Conservation (phyloP, 2,113 vertebrate genomes). For the Diphyllodes magnificus region DNA sequence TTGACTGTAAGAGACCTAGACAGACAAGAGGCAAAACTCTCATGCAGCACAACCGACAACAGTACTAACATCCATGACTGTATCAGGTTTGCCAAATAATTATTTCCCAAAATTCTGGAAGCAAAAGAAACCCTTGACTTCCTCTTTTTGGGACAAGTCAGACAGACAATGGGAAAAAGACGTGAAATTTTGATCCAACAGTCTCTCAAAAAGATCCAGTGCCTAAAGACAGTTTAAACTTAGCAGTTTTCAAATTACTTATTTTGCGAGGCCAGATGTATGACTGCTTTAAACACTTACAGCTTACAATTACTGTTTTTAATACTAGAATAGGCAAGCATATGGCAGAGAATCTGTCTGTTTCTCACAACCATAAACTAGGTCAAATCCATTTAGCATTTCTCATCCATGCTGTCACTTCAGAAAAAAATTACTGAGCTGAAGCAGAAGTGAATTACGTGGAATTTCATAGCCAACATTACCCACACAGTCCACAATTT, state of each 20-base stretch:
- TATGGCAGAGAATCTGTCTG: conserved; percentile 5
- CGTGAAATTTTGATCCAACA: background rate
- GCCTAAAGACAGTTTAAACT: background rate
- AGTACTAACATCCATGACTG: background rate
- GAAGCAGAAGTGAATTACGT: background rate
- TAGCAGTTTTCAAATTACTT: background rate
- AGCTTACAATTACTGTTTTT: background rate
- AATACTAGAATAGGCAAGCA: background rate
- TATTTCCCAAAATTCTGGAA: background rate
- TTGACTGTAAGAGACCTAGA: background rate
- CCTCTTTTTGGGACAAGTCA: background rate
- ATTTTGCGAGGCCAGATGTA: background rate
- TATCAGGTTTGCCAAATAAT: background rate
- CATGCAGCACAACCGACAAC: background rate
- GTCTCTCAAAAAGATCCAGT: background rate
- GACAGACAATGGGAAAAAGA: background rate
- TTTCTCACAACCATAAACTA: background rate
- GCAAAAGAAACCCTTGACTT: background rate
- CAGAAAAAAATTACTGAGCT: background rate
- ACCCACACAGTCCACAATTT: background rate
- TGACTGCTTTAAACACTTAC: background rate
- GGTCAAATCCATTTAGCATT: background rate
- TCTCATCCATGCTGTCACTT: background rate
- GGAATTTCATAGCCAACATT: background rate
- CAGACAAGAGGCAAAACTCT: background rate